Evolutionary conservation across 2,113 vertebrate species (phyloP), one percentile per base, ranked within the genome.

Genomic region (Halcyon malimbica): DNA sequence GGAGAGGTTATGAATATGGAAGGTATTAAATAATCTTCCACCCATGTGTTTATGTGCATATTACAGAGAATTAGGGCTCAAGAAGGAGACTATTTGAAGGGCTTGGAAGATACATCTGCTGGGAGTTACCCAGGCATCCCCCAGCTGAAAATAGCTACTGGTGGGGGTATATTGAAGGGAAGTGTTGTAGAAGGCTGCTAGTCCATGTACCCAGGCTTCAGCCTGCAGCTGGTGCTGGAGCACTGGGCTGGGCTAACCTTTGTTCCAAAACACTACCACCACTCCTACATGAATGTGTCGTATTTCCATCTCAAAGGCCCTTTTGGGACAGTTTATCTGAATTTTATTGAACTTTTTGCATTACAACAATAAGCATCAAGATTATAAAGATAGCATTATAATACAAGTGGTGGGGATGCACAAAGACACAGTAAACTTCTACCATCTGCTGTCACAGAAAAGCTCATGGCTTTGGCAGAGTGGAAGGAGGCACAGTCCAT

Each of bases 401-500:
- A 50, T 33, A 42, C 9, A 51, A 28, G 50, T 17, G 25, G 6
- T 37, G 37, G 20, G 42, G 56, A 63, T 24, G 50, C 42, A 14
- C 33, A 31, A 50, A 48, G 48, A 13, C 17, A 18, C 5, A 5
- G 7, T 15, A n/a, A 24, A 21, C 8, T 83, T 44, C 33, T 28
- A n/a, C 50, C 31, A 23, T 68, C 33, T 71, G 71, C 50, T 44
- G 18, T 16, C 60, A 28, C 29, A 74, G n/a, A 48, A 18, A 20
- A 62, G 26, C 48, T 26, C 5, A 1, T 42, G 39, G 21, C 51
- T 89, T 67, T 65, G 28, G 50, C 28, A 20, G 21, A 20, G 28
- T 5, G 19, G 24, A 33, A 48, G 63, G 21, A 53, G 59, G 15
- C 37, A 24, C 0, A 0, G 39, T 65, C 41, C 39, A 5, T 37